Percentiles rank a stretch among this genome's conserved stretches.
phyloP scores from a whole-genome alignment of 2,113 vertebrate species.

The Toxotes jaculatrix region DNA sequence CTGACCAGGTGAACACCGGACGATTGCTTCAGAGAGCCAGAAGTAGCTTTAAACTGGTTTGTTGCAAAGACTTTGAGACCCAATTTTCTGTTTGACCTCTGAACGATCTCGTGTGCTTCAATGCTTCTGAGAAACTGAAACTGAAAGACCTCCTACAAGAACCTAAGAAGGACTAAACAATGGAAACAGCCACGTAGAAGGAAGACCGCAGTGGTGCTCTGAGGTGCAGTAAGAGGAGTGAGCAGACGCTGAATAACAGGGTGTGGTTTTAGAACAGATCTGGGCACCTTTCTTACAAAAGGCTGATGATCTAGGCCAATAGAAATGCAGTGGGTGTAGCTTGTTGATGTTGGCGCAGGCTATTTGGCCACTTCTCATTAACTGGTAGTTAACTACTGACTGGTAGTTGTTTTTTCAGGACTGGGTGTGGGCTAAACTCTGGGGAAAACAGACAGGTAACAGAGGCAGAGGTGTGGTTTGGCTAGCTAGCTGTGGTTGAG shows the following conservation, averaged over 20 bases:
- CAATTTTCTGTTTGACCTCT: not conserved
- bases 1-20: not conserved
- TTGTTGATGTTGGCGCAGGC: not conserved
- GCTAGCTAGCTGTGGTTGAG: conserved; percentile 29
- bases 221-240: not conserved
- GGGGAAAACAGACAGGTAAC: conserved; percentile 10
- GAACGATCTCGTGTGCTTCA: not conserved
- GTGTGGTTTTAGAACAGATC: not conserved
- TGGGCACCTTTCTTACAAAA: not conserved
- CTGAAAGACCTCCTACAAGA: conserved; percentile 15
- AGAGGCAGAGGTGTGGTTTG: conserved; percentile 8
- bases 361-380: not conserved
- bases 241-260: not conserved
- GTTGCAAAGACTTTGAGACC: not conserved
- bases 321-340: not conserved
- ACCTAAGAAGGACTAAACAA: not conserved
- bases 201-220: conserved; percentile 19
- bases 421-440: conserved; percentile 21
- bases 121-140: conserved; percentile 8
- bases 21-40: not conserved
- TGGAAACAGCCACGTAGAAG: not conserved
- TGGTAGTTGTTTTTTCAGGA: not conserved
- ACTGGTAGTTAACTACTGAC: conserved; percentile 1
- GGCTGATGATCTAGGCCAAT: not conserved
- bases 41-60: not conserved